A percentile compares a stretch with the other conserved stretches of the same genome.
Conservation (phyloP, 1,140 invertebrate genomes). For the Cydia strobilella region DNA sequence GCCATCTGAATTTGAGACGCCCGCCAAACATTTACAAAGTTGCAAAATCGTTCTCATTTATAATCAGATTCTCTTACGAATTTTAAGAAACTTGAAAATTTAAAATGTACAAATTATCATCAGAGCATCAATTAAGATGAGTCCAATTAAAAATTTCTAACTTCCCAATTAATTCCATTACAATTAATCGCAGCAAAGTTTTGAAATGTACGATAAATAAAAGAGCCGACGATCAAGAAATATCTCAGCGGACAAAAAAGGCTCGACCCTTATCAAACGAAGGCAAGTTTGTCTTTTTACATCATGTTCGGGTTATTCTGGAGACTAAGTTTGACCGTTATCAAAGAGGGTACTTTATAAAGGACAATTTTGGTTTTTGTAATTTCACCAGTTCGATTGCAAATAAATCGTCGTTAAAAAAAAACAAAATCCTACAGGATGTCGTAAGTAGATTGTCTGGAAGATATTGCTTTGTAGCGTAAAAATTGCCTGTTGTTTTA, state of each 20-base stretch:
- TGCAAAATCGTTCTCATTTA: not conserved
- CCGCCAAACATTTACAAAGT: not conserved
- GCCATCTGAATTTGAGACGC: not conserved
- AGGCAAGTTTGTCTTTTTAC: conserved; percentile 12
- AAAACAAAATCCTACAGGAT: too few species aligned
- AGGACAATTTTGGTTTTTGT: not conserved
- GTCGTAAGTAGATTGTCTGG: too few species aligned
- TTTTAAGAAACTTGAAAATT: not conserved
- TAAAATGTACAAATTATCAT: not conserved
- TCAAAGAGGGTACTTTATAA: not conserved
- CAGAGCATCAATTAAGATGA: not conserved
- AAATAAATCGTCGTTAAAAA: too few species aligned
- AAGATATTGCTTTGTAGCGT: too few species aligned
- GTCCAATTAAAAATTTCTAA: conserved; percentile 2
- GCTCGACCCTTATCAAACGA: conserved; percentile 11
- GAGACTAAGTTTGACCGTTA: not conserved
- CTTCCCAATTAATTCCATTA: conserved; percentile 10
- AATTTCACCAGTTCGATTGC: too few species aligned
- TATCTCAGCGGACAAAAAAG: not conserved
- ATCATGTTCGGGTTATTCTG: conserved; percentile 4
- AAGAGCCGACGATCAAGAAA: not conserved
- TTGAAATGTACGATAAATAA: conserved; percentile 4
- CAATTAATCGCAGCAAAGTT: conserved; percentile 18
- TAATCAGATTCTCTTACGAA: not conserved
- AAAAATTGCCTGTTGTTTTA: too few species aligned